Evolutionary conservation across 1,140 invertebrate genomes (phyloP).

Genomic region (Drosophila ambigua): DNA sequence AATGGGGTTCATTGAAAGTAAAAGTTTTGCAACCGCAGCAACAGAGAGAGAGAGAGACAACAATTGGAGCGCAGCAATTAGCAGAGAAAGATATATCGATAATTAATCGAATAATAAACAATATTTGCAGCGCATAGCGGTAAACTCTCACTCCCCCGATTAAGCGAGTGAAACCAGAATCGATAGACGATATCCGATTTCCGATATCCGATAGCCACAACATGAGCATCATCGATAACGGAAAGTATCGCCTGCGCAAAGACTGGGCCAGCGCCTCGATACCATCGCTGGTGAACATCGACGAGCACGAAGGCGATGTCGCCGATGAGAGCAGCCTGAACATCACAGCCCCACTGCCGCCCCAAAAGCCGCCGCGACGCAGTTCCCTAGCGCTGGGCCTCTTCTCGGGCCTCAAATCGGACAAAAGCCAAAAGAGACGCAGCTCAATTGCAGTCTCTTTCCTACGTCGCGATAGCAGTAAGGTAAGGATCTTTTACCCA

Average conservation of each 20-base stretch:
- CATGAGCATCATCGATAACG: constrained; percentile 79
- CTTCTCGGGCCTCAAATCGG: constrained; percentile 71
- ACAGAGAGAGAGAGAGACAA: constrained; percentile 10
- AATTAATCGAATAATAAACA: constrained; percentile 42
- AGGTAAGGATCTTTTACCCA: constrained; percentile 50
- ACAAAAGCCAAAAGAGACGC: constrained; percentile 79
- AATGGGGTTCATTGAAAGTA: constrained; percentile 82
- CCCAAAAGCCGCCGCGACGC: constrained; percentile 79
- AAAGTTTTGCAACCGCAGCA: constrained; percentile 55
- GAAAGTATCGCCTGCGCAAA: constrained; percentile 81
- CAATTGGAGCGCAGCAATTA: constrained; percentile 63
- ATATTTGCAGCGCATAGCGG: constrained; percentile 60
- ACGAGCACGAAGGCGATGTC: constrained; percentile 74
- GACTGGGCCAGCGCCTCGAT: constrained; percentile 84
- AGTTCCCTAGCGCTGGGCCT: constrained; percentile 80
- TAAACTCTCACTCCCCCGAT: constrained; percentile 25
- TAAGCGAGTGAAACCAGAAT: constrained; percentile 6
- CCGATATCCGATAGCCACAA: constrained; percentile 27
- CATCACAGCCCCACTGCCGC: constrained; percentile 68
- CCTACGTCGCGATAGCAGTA: constrained; percentile 78
- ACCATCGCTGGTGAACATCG: constrained; percentile 83
- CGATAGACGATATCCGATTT: constrained; percentile 2
- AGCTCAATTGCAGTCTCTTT: constrained; percentile 82
- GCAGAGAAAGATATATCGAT: constrained; percentile 27
- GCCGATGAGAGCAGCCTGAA: constrained; percentile 60